Percentiles rank a stretch among this genome's conserved stretches.
These are phyloP conservation scores for Heliconius charithonia DNA, from an alignment of 2,888 invertebrate species.

Conservation along the genomic window DNA sequence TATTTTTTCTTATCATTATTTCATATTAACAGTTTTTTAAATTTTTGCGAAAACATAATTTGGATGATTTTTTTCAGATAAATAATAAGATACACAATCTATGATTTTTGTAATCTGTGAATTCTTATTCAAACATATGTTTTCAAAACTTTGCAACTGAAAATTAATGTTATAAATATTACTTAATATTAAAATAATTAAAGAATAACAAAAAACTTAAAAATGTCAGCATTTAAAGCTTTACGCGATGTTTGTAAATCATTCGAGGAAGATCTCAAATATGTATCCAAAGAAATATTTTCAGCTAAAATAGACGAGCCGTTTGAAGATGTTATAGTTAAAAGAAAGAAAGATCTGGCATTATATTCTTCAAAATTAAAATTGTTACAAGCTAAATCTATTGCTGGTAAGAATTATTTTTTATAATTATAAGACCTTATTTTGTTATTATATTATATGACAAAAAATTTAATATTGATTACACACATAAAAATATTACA, in stretches of 20 bases:
- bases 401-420: conserved; percentile 57
- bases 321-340: conserved; percentile 62
- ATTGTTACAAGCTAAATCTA: conserved; percentile 63
- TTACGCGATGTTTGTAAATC: conserved; percentile 62
- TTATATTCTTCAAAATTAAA: conserved; percentile 68
- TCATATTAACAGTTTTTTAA: background rate
- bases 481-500: too few species aligned
- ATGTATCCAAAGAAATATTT: conserved; percentile 57
- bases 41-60: background rate
- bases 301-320: conserved; percentile 57
- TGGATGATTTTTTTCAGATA: background rate
- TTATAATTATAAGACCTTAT: conserved; percentile 31
- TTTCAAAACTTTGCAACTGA: conserved; percentile 18
- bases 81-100: background rate
- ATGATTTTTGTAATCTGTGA: background rate
- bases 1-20: background rate
- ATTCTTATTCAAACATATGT: background rate
- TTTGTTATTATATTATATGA: background rate
- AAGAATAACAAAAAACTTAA: background rate
- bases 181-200: too few species aligned
- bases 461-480: too few species aligned
- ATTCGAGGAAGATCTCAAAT: conserved; percentile 62
- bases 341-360: conserved; percentile 62
- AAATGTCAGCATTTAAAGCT: conserved; percentile 65
- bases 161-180: background rate